Conservation (phyloP, 2,888 invertebrate species). For the Sesamia inferens region DNA sequence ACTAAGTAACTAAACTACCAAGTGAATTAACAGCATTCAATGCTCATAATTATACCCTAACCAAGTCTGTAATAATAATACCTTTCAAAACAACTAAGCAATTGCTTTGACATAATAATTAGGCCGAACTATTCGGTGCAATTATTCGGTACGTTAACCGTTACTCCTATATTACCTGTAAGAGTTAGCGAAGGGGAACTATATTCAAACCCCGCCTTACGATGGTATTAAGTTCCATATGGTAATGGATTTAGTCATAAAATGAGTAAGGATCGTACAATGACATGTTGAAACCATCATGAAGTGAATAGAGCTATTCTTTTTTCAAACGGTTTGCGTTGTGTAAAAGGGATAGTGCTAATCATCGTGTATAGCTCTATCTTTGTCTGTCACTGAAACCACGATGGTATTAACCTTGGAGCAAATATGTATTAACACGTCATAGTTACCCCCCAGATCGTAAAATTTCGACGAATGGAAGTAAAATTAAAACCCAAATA, state of each 20-base stretch:
- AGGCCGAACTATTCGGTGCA: not conserved
- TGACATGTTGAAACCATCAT: too few relatives aligned
- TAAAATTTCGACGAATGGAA: not conserved
- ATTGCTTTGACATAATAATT: slow-evolving; percentile 20
- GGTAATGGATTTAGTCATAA: slow-evolving; percentile 1
- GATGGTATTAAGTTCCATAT: not conserved
- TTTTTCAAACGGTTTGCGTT: too few relatives aligned
- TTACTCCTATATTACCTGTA: not conserved
- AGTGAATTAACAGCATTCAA: slow-evolving; percentile 23
- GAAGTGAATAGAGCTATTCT: too few relatives aligned
- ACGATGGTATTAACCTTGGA: too few relatives aligned
- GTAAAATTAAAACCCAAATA: not conserved
- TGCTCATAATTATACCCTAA: slow-evolving; percentile 14
- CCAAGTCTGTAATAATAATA: slow-evolving; percentile 23
- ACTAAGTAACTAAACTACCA: slow-evolving; percentile 12
- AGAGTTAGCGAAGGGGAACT: not conserved
- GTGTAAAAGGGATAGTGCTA: too few relatives aligned
- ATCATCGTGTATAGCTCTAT: too few relatives aligned
- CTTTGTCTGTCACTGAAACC: too few relatives aligned
- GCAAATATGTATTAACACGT: too few relatives aligned
- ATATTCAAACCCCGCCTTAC: not conserved
- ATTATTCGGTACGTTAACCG: slow-evolving; percentile 20
- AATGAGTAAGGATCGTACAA: not conserved
- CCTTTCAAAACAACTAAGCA: slow-evolving; percentile 12
- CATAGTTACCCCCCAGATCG: not conserved